Conservation (phyloP, 2,113 vertebrate genomes). For the Pagrus major region DNA sequence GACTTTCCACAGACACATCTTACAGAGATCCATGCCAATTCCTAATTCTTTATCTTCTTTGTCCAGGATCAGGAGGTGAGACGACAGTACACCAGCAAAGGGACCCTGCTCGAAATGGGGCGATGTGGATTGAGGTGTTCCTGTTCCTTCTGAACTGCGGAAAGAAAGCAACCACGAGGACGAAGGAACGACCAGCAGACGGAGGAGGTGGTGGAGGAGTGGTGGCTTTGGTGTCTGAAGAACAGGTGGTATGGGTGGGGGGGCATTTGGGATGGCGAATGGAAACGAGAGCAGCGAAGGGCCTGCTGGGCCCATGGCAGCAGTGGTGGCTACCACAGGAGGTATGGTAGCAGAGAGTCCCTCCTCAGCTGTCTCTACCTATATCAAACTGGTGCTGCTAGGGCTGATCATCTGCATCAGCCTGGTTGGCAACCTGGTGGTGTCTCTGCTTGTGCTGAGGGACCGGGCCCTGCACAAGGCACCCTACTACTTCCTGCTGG, state of each 20-base stretch:
- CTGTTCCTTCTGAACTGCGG: slow-evolving; percentile 72
- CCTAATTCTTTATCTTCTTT: slow-evolving; percentile 39
- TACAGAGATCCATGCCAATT: neutral
- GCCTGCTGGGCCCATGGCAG: slow-evolving; percentile 74
- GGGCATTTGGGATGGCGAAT: slow-evolving; percentile 82
- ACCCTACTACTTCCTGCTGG: slow-evolving; percentile 92
- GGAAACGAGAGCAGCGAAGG: slow-evolving; percentile 85
- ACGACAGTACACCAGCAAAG: slow-evolving; percentile 28
- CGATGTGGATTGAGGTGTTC: slow-evolving; percentile 75
- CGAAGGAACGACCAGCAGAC: slow-evolving; percentile 64
- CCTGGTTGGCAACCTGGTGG: slow-evolving; percentile 89
- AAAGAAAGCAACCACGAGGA: slow-evolving; percentile 80
- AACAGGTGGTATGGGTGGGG: slow-evolving; percentile 54
- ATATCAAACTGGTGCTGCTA: slow-evolving; percentile 89
- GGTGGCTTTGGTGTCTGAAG: slow-evolving; percentile 50
- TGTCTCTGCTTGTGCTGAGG: slow-evolving; percentile 89
- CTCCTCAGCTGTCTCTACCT: slow-evolving; percentile 85
- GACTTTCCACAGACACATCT: neutral
- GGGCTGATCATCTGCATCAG: slow-evolving; percentile 92
- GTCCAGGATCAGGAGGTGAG: slow-evolving; percentile 34
- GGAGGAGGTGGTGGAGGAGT: slow-evolving; percentile 65
- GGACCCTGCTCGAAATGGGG: slow-evolving; percentile 72
- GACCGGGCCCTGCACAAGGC: slow-evolving; percentile 91
- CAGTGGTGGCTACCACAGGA: slow-evolving; percentile 82
- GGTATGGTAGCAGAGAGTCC: slow-evolving; percentile 79